Evolutionary conservation across 2,888 invertebrate species (phyloP).

Genomic region (Sinelater perroti): DNA sequence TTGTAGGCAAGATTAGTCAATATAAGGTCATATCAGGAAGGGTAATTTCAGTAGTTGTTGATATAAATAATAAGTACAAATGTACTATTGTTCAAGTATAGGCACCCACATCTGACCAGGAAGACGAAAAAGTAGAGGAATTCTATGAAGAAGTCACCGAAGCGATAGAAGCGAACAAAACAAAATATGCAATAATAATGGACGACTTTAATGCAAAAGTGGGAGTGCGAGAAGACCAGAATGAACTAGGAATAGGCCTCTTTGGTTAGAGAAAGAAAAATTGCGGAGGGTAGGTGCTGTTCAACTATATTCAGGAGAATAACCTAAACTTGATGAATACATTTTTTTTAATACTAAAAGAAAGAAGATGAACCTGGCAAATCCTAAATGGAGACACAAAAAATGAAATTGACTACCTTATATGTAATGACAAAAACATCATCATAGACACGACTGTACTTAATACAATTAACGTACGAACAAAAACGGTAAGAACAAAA

Average conservation of each 20-base stretch:
- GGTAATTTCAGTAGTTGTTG: background rate
- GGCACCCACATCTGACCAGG: too few species aligned
- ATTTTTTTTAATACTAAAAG: background rate
- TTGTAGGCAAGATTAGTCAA: background rate
- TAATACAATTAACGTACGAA: constrained; percentile 6
- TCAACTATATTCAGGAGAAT: background rate
- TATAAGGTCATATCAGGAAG: background rate
- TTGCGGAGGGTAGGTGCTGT: background rate
- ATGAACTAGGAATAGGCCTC: background rate
- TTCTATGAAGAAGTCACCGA: background rate
- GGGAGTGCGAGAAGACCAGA: background rate
- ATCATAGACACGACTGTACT: background rate
- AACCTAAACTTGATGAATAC: constrained; percentile 7
- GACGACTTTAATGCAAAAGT: constrained; percentile 5
- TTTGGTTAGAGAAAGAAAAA: background rate
- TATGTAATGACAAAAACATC: constrained; percentile 5
- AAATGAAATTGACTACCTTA: constrained; percentile 1
- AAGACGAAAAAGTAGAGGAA: constrained; percentile 5
- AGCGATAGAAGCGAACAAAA: background rate
- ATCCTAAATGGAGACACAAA: background rate
- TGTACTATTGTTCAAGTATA: constrained; percentile 4
- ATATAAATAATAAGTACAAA: constrained; percentile 1
- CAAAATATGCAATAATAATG: constrained; percentile 7
- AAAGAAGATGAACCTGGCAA: background rate
- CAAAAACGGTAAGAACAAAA: background rate